Base-by-base conservation (phyloP, 2,113 vertebrate genomes). In the Petromus typicus region DNA sequence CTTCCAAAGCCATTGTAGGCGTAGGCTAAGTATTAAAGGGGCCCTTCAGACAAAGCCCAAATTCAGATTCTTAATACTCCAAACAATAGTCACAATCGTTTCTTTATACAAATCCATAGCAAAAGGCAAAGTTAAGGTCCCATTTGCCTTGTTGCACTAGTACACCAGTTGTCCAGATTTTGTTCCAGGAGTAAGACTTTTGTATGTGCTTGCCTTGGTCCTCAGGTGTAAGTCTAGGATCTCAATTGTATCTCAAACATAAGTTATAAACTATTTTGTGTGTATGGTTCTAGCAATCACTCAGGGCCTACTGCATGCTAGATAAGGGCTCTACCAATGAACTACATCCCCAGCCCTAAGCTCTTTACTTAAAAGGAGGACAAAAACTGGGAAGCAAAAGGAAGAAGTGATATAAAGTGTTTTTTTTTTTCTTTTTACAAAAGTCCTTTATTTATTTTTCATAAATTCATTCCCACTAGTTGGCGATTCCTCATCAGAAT, bases 401-500 rank as follows among this genome's bases (percentile, higher is more conserved):
- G 30, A 90, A 7, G 17, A 54, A 86, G 1, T 12, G 40, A 30
- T 13, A 9, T 1, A 40, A n/a, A 27, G 48, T 25, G n/a, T n/a
- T n/a, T n/a, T n/a, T n/a, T n/a, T n/a, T n/a, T n/a, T n/a, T n/a
- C n/a, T 11, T 34, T 93, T 34, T 63, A 63, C 32, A 45, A 34
- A 51, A 80, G 59, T 61, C 18, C 13, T 82, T 91, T 11, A 54
- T 90, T 81, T 23, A 81, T 20, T 20, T 88, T 89, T 93, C 71
- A 61, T 75, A 59, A 92, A 85, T 86, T 90, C 92, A 91, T 86
- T 88, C 32, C 56, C 61, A 37, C 25, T 27, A 91, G 43, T 71
- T 78, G 90, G 32, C 61, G 45, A 94, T 89, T 93, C 84, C 75
- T 94, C 45, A 8, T 37, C 37, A 86, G 73, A 91, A 54, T 92